These are phyloP conservation scores for Rhynchomys soricoides DNA, from an alignment of 2,113 vertebrate genomes.

Conservation along the genomic window DNA sequence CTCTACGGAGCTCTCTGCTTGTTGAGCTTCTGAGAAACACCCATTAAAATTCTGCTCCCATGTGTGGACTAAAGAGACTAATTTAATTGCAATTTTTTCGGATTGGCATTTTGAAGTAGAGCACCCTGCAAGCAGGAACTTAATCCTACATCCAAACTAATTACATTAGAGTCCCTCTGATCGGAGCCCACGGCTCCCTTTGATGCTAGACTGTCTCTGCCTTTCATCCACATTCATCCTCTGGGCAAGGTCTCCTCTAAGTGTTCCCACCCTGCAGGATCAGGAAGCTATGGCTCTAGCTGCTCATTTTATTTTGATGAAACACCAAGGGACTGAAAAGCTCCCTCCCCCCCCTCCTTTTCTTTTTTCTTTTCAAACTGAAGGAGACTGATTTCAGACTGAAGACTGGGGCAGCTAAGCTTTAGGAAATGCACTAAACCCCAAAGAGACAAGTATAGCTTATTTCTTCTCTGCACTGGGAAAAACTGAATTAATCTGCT, in stretches of 20 bases:
- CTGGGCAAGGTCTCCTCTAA: conserved; percentile 28
- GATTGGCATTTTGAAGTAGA: conserved; percentile 22
- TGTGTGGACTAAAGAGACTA: conserved; percentile 52
- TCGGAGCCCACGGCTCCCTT: background rate
- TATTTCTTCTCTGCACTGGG: background rate
- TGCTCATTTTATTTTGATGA: conserved; percentile 41
- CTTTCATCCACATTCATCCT: conserved; percentile 45
- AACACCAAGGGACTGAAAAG: conserved; percentile 51
- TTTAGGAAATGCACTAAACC: background rate
- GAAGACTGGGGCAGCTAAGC: background rate
- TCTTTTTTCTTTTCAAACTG: background rate
- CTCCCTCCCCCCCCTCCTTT: fast-evolving
- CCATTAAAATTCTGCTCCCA: conserved; percentile 55
- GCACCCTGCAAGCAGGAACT: background rate
- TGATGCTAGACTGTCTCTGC: conserved; percentile 28
- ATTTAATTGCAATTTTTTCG: conserved; percentile 51
- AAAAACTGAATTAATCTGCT: background rate
- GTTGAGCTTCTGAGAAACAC: conserved; percentile 55
- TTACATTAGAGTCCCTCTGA: conserved; percentile 53
- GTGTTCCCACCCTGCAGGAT: background rate
- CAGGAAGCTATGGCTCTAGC: background rate
- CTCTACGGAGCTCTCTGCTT: conserved; percentile 40
- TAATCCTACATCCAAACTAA: conserved; percentile 52
- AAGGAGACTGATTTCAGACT: conserved; percentile 29
- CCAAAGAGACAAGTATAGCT: background rate